Conservation (phyloP, 2,888 invertebrate species). For the Drosophila antonietae region DNA sequence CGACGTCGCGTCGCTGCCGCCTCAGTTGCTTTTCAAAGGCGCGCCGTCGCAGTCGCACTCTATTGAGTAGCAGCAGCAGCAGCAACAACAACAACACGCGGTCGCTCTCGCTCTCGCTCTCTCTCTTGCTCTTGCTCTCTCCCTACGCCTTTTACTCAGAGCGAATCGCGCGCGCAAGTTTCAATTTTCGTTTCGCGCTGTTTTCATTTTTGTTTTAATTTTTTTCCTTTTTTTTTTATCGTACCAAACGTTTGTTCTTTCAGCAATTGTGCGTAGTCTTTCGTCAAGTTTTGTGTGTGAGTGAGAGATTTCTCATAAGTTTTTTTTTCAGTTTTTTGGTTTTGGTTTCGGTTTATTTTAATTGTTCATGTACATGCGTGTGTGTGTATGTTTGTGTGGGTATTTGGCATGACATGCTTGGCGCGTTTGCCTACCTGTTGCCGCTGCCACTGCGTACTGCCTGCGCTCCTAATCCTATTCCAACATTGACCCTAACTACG, state of each 20-base stretch:
- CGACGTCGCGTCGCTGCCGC: constrained; percentile 34
- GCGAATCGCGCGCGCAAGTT: constrained; percentile 35
- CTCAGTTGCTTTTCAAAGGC: constrained; percentile 43
- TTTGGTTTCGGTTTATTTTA: constrained; percentile 15
- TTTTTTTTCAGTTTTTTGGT: constrained; percentile 18
- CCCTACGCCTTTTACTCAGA: neutral
- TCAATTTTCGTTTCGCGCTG: constrained; percentile 26
- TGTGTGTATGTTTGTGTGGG: neutral
- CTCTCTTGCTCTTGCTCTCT: constrained; percentile 5
- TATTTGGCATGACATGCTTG: neutral
- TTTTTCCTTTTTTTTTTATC: constrained; percentile 6
- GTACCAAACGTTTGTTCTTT: constrained; percentile 14
- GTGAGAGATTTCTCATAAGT: constrained; percentile 5
- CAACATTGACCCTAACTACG: constrained; percentile 9
- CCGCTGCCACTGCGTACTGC: constrained; percentile 2
- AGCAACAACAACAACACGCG: constrained; percentile 9
- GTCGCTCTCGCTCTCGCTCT: constrained; percentile 8
- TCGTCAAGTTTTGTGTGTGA: constrained; percentile 13
- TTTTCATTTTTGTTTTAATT: constrained; percentile 15
- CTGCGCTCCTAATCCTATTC: constrained; percentile 13
- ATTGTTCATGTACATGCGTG: constrained; percentile 10
- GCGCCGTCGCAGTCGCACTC: constrained; percentile 47
- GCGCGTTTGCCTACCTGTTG: constrained; percentile 14
- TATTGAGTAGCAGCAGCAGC: constrained; percentile 9
- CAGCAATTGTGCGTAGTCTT: constrained; percentile 27